Percentiles rank a stretch among this genome's conserved stretches.
Evolutionary conservation across 1,140 invertebrate species (phyloP).

Genomic region (Heliconius congener): DNA sequence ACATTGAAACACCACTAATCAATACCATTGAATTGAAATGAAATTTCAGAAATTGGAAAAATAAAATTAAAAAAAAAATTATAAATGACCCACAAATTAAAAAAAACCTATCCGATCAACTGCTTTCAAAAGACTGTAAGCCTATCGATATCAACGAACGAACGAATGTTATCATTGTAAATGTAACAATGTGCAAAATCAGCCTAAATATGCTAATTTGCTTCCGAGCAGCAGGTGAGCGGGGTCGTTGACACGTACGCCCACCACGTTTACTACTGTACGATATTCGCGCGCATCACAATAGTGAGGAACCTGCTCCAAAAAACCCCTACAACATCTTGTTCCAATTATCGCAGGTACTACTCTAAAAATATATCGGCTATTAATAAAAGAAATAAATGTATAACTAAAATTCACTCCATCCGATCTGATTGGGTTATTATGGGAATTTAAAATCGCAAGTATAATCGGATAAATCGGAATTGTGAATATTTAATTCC

Average conservation of each 20-base stretch:
- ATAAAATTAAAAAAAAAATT: not conserved
- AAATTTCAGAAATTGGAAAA: too few relatives aligned
- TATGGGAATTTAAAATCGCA: not conserved
- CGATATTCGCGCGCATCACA: slow-evolving; percentile 24
- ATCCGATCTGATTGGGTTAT: not conserved
- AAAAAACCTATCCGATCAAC: not conserved
- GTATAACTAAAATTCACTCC: not conserved
- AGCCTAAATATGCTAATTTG: slow-evolving; percentile 55
- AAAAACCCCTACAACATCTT: not conserved
- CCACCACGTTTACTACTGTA: slow-evolving; percentile 29
- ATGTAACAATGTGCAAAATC: slow-evolving; percentile 25
- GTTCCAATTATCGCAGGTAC: not conserved
- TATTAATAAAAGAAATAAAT: not conserved
- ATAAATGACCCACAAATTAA: not conserved
- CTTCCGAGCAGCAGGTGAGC: slow-evolving; percentile 61
- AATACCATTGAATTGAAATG: too few relatives aligned
- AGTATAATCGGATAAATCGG: not conserved
- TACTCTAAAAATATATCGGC: not conserved
- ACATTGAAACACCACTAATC: too few relatives aligned
- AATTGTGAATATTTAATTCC: not conserved
- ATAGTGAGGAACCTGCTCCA: not conserved
- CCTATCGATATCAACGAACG: not conserved
- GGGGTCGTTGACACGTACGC: slow-evolving; percentile 60
- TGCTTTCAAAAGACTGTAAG: not conserved
- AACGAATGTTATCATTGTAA: slow-evolving; percentile 7